A percentile compares a stretch with the other conserved stretches of the same genome.
phyloP scores from a whole-genome alignment of 2,888 invertebrate genomes.

The Lissonota sp. region DNA sequence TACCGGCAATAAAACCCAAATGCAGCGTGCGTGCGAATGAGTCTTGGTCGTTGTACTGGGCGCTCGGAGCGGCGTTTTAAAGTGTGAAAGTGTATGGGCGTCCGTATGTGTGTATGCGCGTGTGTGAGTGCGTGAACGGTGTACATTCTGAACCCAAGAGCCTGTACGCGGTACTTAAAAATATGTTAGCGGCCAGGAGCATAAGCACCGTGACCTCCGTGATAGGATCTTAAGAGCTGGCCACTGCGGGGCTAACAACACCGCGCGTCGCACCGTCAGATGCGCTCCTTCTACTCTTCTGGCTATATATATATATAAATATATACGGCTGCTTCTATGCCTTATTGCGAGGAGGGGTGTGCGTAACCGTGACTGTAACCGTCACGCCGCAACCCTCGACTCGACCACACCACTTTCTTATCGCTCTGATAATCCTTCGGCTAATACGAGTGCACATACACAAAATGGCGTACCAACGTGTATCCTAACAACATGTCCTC shows the following conservation, averaged over 20 bases:
- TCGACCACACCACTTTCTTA: conserved; percentile 51
- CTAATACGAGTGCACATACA: conserved; percentile 19
- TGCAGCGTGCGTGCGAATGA: conserved; percentile 64
- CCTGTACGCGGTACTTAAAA: conserved; percentile 78
- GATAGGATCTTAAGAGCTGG: conserved; percentile 80
- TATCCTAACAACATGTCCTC: too few species aligned
- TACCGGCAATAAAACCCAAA: conserved; percentile 70
- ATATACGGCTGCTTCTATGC: neutral
- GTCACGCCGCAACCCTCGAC: conserved; percentile 74
- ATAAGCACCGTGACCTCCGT: conserved; percentile 83
- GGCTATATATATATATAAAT: neutral
- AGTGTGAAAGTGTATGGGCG: conserved; percentile 45
- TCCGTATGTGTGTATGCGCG: conserved; percentile 64
- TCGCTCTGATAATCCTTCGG: conserved; percentile 62
- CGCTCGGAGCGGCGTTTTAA: neutral
- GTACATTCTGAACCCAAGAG: conserved; percentile 39
- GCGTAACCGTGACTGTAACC: conserved; percentile 79
- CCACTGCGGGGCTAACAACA: conserved; percentile 62
- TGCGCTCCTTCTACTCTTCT: conserved; percentile 68
- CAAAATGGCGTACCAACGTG: neutral
- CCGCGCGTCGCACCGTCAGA: conserved; percentile 75
- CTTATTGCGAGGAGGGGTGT: conserved; percentile 67
- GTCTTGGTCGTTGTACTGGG: conserved; percentile 37
- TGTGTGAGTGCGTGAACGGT: conserved; percentile 29
- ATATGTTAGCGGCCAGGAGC: conserved; percentile 80